A percentile compares a stretch with the other conserved stretches of the same genome.
phyloP scores from a whole-genome alignment of 1,140 invertebrate species.

The Homarus americanus region DNA sequence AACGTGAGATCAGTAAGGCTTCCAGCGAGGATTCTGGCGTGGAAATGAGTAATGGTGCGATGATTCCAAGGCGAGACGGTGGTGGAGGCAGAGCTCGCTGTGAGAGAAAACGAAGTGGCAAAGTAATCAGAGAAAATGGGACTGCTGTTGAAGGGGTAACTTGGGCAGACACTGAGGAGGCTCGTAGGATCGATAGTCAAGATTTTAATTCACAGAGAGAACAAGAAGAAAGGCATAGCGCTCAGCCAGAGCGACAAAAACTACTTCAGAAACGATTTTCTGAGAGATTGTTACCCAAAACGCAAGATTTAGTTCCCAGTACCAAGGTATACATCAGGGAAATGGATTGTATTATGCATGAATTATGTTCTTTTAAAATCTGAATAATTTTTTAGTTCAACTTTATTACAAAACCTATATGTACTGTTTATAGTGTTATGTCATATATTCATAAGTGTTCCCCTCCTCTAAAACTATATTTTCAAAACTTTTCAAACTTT shows the following conservation, averaged over 20 bases:
- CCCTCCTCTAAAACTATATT: too few relatives aligned
- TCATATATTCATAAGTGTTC: too few relatives aligned
- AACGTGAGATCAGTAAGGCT: slow-evolving; percentile 82
- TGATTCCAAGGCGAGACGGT: slow-evolving; percentile 77
- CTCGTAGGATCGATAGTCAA: slow-evolving; percentile 11
- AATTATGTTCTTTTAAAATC: neutral
- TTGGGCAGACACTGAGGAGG: slow-evolving; percentile 29
- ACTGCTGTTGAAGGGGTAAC: slow-evolving; percentile 48
- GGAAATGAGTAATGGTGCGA: slow-evolving; percentile 83
- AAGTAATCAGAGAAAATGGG: slow-evolving; percentile 79
- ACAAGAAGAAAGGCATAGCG: slow-evolving; percentile 17
- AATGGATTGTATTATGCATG: slow-evolving; percentile 23
- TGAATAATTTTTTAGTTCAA: neutral
- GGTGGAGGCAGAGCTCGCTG: slow-evolving; percentile 66
- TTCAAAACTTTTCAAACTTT: too few relatives aligned
- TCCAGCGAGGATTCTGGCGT: slow-evolving; percentile 91
- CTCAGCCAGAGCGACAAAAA: slow-evolving; percentile 30
- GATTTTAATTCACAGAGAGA: slow-evolving; percentile 29
- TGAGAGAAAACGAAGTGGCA: slow-evolving; percentile 78
- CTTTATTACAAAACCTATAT: neutral
- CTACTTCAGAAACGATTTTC: slow-evolving; percentile 57
- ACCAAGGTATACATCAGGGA: slow-evolving; percentile 45
- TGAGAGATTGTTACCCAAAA: slow-evolving; percentile 57
- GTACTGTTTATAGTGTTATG: neutral
- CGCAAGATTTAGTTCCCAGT: slow-evolving; percentile 42